Percentiles rank a stretch among this genome's conserved stretches.
Conservation (phyloP, 2,888 invertebrate genomes). For the Chrysina gloriosa region DNA sequence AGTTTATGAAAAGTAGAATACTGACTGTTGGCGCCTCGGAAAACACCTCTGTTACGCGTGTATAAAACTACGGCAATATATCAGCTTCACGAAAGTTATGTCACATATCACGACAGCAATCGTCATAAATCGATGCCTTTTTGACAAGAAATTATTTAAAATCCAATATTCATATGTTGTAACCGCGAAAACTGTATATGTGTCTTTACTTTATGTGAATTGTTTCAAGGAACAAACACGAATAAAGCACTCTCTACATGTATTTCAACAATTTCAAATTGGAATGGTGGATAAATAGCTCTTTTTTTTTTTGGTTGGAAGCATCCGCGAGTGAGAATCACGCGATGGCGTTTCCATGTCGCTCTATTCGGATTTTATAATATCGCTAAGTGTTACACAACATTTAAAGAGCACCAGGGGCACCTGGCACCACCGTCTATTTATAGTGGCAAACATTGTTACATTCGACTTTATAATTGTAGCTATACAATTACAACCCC, state of each 20-base stretch:
- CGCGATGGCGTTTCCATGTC: slow-evolving; percentile 53
- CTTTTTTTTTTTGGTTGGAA: slow-evolving; percentile 18
- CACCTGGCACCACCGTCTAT: slow-evolving; percentile 57
- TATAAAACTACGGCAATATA: no score
- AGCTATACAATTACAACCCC: slow-evolving; percentile 23
- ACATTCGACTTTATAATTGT: slow-evolving; percentile 38
- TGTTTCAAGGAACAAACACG: not conserved
- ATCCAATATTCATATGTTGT: no score
- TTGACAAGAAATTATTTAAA: no score
- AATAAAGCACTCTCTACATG: slow-evolving; percentile 24
- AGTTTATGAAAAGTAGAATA: not conserved
- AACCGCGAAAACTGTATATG: not conserved
- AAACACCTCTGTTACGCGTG: not conserved
- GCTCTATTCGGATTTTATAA: slow-evolving; percentile 51
- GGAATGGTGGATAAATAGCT: slow-evolving; percentile 30
- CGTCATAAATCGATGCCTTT: no score
- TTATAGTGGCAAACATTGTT: slow-evolving; percentile 38
- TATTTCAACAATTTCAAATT: slow-evolving; percentile 27
- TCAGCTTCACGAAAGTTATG: no score
- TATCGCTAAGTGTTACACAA: slow-evolving; percentile 55
- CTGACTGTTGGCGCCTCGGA: not conserved
- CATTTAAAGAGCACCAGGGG: slow-evolving; percentile 50
- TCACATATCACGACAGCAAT: no score
- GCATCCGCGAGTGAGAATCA: slow-evolving; percentile 43
- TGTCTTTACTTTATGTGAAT: not conserved